phyloP scores from a whole-genome alignment of 2,888 invertebrate species.

The Drosophila aldrichi region DNA sequence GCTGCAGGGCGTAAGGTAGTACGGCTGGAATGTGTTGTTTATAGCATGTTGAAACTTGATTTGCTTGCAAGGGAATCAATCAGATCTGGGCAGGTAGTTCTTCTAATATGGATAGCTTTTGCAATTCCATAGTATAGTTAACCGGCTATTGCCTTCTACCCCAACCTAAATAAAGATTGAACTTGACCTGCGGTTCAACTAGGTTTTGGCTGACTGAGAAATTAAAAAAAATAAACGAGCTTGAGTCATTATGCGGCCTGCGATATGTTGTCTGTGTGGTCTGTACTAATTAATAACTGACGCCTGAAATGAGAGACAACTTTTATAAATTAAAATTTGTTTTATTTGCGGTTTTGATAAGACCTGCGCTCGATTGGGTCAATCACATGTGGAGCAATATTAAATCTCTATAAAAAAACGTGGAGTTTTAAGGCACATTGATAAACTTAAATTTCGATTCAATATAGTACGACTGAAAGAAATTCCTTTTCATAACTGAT shows the following conservation, averaged over 20 bases:
- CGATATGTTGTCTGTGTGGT: conserved; percentile 17
- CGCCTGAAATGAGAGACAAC: conserved; percentile 1
- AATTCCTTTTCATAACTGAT: too few relatives aligned
- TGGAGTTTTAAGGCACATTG: background rate
- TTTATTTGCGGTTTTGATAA: conserved; percentile 18
- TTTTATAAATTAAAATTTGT: conserved; percentile 19
- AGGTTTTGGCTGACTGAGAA: background rate
- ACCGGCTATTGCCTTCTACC: background rate
- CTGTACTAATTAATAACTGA: conserved; percentile 3
- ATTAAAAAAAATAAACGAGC: background rate
- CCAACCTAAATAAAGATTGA: background rate
- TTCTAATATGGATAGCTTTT: background rate
- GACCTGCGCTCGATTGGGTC: conserved; percentile 20
- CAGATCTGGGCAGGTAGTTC: background rate
- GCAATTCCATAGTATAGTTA: too few relatives aligned
- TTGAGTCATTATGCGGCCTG: background rate
- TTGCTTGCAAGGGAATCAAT: background rate
- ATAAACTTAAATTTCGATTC: too few relatives aligned
- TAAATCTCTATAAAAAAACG: background rate
- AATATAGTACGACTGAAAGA: too few relatives aligned
- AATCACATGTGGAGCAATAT: conserved; percentile 25
- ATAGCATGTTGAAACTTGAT: background rate
- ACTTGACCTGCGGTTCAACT: conserved; percentile 2
- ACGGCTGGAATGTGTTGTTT: background rate
- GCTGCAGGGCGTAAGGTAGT: too few relatives aligned